Evolutionary conservation across 2,888 invertebrate species (phyloP), one percentile per base, ranked within the genome.

Genomic region (Tachina lurida): DNA sequence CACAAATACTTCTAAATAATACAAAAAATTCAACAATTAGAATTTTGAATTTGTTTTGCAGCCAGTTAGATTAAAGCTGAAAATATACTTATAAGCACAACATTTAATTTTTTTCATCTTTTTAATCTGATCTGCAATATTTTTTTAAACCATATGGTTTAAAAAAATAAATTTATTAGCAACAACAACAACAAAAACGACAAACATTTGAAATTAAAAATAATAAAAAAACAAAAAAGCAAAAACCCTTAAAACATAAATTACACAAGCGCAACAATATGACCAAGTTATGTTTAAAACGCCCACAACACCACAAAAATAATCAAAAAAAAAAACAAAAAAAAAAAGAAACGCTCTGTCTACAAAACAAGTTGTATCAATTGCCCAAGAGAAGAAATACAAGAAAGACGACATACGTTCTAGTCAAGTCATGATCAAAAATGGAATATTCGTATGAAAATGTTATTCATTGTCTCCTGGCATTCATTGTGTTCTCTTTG

Each of bases 201-300:
- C 73, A 77, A 67, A 76, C 68, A 43, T 67, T 71, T 62, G 22
- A 82, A 76, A 41, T 39, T 65, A 1, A 65, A 77, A 84, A n/a
- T n/a, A n/a, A n/a, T n/a, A 83, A 73, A 78, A 87, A 70, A 73
- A 78, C 54, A 82, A 31, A 31, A 31, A 31, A 81, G 68, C 83
- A 84, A 75, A 68, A 67, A 76, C 45, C 73, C 56, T 45, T 49
- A 74, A 77, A 74, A 84, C 87, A 88, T 86, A 89, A 90, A 90
- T 90, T 89, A 83, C 3, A 76, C 58, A 54, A 90, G 74, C 88
- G 88, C 86, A 89, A 87, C 89, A 90, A 88, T 90, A 89, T 87
- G 87, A 86, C 81, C 86, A 82, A 88, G 88, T 90, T 81, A 89
- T 91, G 90, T 91, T 87, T 88, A 73, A 60, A 86, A 90, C 91